A percentile compares a stretch with the other conserved stretches of the same genome.
phyloP scores from a whole-genome alignment of 2,797 vertebrate genomes.

The Acomys russatus region DNA sequence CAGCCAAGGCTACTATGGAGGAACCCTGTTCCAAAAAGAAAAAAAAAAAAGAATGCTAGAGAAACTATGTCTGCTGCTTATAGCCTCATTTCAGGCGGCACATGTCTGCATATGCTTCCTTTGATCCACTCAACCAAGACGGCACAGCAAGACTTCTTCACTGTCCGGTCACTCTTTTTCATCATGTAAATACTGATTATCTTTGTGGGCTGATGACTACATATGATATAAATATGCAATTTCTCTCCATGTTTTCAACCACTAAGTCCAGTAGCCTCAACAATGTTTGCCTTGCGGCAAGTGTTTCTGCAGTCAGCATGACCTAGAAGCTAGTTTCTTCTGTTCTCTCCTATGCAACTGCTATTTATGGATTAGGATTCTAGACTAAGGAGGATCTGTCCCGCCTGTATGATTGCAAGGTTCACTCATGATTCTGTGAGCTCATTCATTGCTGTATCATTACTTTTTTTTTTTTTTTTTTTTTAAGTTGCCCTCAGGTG shows the following conservation, averaged over 20 bases:
- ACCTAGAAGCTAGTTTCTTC: not conserved
- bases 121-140: not conserved
- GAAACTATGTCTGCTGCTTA: not conserved
- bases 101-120: not conserved
- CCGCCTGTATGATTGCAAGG: not conserved
- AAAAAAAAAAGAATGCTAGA: not conserved
- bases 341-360: not conserved
- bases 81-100: not conserved
- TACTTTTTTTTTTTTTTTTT: not conserved
- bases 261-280: not conserved
- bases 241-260: not conserved
- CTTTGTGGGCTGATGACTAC: not conserved
- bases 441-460: not conserved
- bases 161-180: not conserved
- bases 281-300: not conserved
- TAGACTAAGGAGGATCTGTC: not conserved
- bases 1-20: too few species aligned
- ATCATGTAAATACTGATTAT: not conserved
- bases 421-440: not conserved
- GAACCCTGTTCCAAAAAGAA: too few species aligned
- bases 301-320: not conserved
- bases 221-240: not conserved
- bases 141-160: not conserved
- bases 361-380: conserved; percentile 9
- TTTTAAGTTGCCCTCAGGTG: conserved; percentile 2